Base-by-base conservation (phyloP, 2,113 vertebrate species). In the Hemicordylus capensis region DNA sequence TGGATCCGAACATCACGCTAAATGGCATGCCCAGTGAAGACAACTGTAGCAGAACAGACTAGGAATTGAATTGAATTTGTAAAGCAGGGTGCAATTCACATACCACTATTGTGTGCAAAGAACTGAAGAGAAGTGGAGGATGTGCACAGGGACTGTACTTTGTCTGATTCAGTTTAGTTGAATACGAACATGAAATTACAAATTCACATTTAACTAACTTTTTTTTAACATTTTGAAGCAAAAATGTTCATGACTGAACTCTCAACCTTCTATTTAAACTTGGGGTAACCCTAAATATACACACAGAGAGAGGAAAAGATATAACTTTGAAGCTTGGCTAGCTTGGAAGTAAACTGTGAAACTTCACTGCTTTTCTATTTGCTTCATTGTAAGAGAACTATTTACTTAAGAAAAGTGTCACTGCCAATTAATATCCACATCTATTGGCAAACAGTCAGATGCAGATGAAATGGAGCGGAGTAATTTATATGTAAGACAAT, bases 401-500 rank as follows among this genome's bases (percentile, higher is more conserved):
- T 76, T 67, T 87, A 15, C 20, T 44, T 24, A n/a, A 81, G 61
- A 80, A 44, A 67, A 76, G 37, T 67, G 70, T 58, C 39, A 22
- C 64, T 88, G 56, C 1, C 61, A 85, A 1, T 70, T 87, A 75
- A 2, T 31, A 10, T 80, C 81, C 67, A 80, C 12, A 72, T 51
- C 51, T 87, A 61, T 26, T 83, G 26, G 31, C 17, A 90, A 93
- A 59, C 9, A 83, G 63, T 63, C 77, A 44, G 2, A 63, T 88
- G 3, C 72, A 90, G 28, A 42, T n/a, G 83, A 64, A 90, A 84
- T 9, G 39, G 19, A 11, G 39, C 37, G 56, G 37, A 46, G 44
- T 72, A 87, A 84, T 92, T 85, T 87, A 81, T 80, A 89, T 73
- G 66, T 83, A 87, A 59, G 22, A 37, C 1, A 87, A 58, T 48